Conservation (phyloP, 2,888 invertebrate species). For the Lagria hirta region DNA sequence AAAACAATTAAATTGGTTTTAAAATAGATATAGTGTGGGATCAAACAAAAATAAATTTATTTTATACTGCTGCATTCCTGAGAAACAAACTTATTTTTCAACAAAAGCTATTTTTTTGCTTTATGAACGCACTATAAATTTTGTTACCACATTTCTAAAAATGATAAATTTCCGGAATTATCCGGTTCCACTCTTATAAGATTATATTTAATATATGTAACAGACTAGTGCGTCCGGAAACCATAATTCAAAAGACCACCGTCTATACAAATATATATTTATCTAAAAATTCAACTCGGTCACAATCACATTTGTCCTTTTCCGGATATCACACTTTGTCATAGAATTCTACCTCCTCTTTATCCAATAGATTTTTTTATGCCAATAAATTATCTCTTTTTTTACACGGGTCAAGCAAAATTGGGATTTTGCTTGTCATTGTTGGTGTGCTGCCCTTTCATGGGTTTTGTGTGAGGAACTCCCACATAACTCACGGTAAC, state of each 20-base stretch:
- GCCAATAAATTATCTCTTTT: slow-evolving; percentile 18
- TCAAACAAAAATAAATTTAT: too few species aligned
- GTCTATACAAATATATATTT: slow-evolving; percentile 32
- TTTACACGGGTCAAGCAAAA: slow-evolving; percentile 20
- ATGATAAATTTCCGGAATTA: slow-evolving; percentile 35
- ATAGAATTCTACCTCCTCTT: slow-evolving; percentile 8
- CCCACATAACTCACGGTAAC: slow-evolving; percentile 26
- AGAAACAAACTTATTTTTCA: too few species aligned
- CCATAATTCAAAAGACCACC: slow-evolving; percentile 36
- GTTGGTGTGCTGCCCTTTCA: slow-evolving; percentile 22
- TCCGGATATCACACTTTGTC: slow-evolving; percentile 20
- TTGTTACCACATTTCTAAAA: slow-evolving; percentile 32
- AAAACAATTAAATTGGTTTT: too few species aligned
- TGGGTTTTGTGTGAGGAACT: slow-evolving; percentile 18
- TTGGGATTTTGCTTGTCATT: slow-evolving; percentile 30
- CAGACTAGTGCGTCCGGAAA: slow-evolving; percentile 37
- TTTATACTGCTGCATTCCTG: too few species aligned
- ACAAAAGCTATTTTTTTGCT: too few species aligned
- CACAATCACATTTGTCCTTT: slow-evolving; percentile 6
- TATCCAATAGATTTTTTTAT: background rate
- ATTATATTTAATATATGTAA: slow-evolving; percentile 12
- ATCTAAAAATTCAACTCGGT: slow-evolving; percentile 34
- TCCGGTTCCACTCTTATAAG: slow-evolving; percentile 18
- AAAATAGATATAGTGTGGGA: too few species aligned
- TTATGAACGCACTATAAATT: too few species aligned